Evolutionary conservation across 1,140 invertebrate genomes (phyloP).

Genomic region (Harpegnathos saltator): DNA sequence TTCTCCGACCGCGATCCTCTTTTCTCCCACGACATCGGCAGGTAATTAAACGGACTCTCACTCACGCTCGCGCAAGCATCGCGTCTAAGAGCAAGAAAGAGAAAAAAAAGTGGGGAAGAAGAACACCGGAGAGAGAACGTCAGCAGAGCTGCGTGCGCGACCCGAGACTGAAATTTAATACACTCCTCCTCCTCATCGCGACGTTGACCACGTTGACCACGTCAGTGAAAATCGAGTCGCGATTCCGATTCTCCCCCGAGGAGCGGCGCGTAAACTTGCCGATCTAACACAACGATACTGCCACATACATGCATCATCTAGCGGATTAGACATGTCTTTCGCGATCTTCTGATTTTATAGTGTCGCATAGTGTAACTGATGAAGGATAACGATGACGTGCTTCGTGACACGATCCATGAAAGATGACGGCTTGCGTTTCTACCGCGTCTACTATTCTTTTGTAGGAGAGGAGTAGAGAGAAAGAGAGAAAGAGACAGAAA

Average conservation of each 20-base stretch:
- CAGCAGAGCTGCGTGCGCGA: conserved; percentile 21
- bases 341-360: not conserved
- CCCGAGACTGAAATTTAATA: conserved; percentile 10
- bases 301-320: conserved; percentile 45
- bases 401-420: conserved; percentile 31
- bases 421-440: conserved; percentile 29
- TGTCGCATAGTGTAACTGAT: not conserved
- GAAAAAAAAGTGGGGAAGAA: not conserved
- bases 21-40: conserved; percentile 1
- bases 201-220: not conserved
- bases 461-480: conserved; percentile 1
- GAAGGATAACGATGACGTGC: conserved; percentile 34
- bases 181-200: conserved; percentile 26
- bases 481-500: conserved; percentile 1
- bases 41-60: conserved; percentile 14
- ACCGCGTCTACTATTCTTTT: conserved; percentile 16
- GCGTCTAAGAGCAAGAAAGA: not conserved
- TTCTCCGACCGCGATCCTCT: not conserved
- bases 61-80: conserved; percentile 8
- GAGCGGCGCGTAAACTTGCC: not conserved
- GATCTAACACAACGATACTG: conserved; percentile 29
- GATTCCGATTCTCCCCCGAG: not conserved
- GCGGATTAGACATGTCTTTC: not conserved
- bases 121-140: not conserved
- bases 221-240: not conserved